A percentile compares a stretch with the other conserved stretches of the same genome.
These are phyloP conservation scores for Periophthalmus modestus DNA, from an alignment of 2,113 vertebrate species.

Conservation along the genomic window DNA sequence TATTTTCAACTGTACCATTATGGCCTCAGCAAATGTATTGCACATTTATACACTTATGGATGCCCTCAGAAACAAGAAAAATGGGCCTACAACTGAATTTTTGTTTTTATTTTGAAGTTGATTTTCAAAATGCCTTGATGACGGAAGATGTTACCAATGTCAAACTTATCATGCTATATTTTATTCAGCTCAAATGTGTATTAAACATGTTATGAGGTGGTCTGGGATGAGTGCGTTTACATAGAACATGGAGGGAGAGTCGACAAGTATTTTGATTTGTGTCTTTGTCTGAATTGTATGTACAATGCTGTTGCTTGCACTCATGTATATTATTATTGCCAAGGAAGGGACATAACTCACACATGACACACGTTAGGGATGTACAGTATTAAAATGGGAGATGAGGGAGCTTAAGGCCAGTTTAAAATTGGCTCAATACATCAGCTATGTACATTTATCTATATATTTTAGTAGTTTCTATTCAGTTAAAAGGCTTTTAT, in stretches of 20 bases:
- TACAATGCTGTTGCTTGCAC: slow-evolving; percentile 66
- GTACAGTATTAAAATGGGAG: slow-evolving; percentile 61
- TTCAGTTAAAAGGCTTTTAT: slow-evolving; percentile 64
- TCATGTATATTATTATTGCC: slow-evolving; percentile 69
- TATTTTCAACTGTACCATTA: neutral
- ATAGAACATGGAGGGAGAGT: slow-evolving; percentile 41
- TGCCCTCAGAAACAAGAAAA: neutral
- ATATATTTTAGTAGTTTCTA: slow-evolving; percentile 67
- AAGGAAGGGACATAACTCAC: slow-evolving; percentile 64
- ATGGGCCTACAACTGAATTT: neutral
- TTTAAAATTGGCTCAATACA: slow-evolving; percentile 54
- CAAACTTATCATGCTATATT: neutral
- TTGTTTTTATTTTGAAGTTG: neutral
- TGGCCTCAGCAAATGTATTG: neutral
- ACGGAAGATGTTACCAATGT: neutral
- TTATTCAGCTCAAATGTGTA: slow-evolving; percentile 1
- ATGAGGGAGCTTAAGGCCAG: slow-evolving; percentile 61
- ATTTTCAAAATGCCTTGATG: neutral
- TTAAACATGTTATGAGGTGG: neutral
- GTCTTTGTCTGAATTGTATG: slow-evolving; percentile 58
- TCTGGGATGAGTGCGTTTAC: slow-evolving; percentile 58
- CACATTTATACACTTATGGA: neutral
- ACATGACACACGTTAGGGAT: slow-evolving; percentile 60
- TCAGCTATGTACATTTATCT: slow-evolving; percentile 68
- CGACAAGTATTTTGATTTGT: slow-evolving; percentile 53